Base-by-base conservation (phyloP, 2,888 invertebrate genomes). In the Tetramorium bicarinatum region DNA sequence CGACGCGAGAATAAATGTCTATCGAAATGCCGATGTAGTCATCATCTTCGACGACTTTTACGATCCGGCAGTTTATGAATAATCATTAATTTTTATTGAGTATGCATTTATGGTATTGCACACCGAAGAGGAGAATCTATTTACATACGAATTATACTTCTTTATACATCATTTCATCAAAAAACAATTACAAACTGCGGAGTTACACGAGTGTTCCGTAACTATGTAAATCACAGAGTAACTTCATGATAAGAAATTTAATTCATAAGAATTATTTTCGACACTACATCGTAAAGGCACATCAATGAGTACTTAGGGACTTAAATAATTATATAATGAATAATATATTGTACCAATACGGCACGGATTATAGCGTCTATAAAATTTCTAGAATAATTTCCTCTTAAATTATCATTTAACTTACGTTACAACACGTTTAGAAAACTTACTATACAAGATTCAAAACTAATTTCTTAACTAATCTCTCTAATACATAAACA, bases 301-400 rank as follows among this genome's bases (percentile, higher is more conserved):
- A 54, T 67, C 25, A 34, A 7, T 75, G 34, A 44, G 29, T 77
- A 56, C 54, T 77, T 77, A 41, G 21, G 4, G 9, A 25, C 41
- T 54, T 77, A 77, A 54, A 69, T 67, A 77, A 67, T 77, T 56
- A 44, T 15, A 21, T 44, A 56, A 77, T 44, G 21, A 77, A 44
- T 76, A 41, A 76, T 34, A 56, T 18, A 38, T n/a, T 66, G 13
- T 15, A 56, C 21, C 29, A 21, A 67, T 44, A 77, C 54, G 77
- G 44, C 56, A 67, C 21, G 41, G 69, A 69, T 69, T 69, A 29
- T 41, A 56, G 11, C 9, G 8, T 69, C 15, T 67, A 77, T 56
- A 77, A 54, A 54, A 77, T 67, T 66, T 52, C 1, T 76, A 62
- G 47, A n/a, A n/a, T n/a, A 44, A n/a, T 54, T 54, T 49, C 34